Base-by-base conservation (phyloP, 2,888 invertebrate genomes). In the Ormia ochracea region DNA sequence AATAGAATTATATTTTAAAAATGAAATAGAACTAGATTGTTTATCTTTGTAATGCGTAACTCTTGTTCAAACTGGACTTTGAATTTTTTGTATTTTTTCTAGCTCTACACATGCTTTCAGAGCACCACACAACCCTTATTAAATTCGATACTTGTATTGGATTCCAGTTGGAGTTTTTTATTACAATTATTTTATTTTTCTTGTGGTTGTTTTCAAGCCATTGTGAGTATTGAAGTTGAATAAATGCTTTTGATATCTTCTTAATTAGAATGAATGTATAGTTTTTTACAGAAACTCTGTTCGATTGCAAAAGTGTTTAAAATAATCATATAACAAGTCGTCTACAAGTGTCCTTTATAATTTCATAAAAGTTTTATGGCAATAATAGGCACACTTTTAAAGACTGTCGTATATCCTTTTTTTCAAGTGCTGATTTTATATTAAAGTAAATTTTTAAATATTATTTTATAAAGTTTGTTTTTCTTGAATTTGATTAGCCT, bases 61-160 rank as follows among this genome's bases (percentile, higher is more conserved):
- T 61, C 41, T 63, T 54, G 31, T 48, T 38, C 41, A 31, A 63
- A 61, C 50, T 63, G 54, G 61, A 63, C 61, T 72, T 70, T 59
- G n/a, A 38, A 48, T 48, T 26, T 21, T 14, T 3, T 31, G 17
- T 36, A 14, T 21, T 19, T n/a, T 50, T 31, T 10, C 5, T 19
- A n/a, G 21, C 14, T 28, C 50, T 43, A 31, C 5, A 41, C 6
- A 59, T 59, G n/a, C 69, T 59, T 23, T 33, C 7, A 28, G 17
- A 17, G n/a, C 3, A 38, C n/a, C n/a, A 14, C 33, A 12, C 70
- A 48, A 70, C 70, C 70, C 70, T 70, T 70, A 70, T 28, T 28
- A 38, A 58, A 2, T 50, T 50, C n/a, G 28, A 9, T 17, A 17
- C 31, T 26, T 36, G 3, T 7, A n/a, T 33, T 5, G 28, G 33